Evolutionary conservation across 2,888 invertebrate genomes (phyloP), one percentile per base, ranked within the genome.

Genomic region (Lacanobia oleracea): DNA sequence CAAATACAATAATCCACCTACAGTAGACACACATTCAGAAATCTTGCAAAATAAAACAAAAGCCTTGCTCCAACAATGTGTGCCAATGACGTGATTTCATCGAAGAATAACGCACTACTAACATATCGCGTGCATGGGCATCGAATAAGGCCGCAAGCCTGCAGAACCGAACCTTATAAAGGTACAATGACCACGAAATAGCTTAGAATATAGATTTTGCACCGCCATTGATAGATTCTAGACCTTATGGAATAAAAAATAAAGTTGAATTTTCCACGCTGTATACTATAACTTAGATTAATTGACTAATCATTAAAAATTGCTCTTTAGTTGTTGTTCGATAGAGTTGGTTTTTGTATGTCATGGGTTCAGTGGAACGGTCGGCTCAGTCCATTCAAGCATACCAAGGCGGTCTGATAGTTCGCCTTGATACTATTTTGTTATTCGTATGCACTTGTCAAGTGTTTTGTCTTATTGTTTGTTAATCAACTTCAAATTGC

Each of bases 381-480:
- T 68, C 72, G 77, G 75, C 66, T 69, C 66, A 59, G 66, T 77
- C 82, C 84, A 84, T 87, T 85, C 84, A 85, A 82, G 82, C 85
- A 84, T 87, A 83, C 82, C 83, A 77, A 85, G 75, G 77, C 61
- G 75, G 77, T 75, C 77, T 69, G 76, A 79, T 76, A 79, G 79
- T 77, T 86, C 59, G 78, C 86, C 88, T 88, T 83, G 85, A 86
- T 86, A 86, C 78, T 75, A 73, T 82, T 80, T 81, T 75, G 80
- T 80, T 86, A 80, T 81, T 80, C 71, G 70, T 73, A 78, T 82
- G 82, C 86, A 86, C 80, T 84, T 84, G 82, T 75, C 73, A 62
- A 72, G 64, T 67, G 72, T 67, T 81, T 75, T 81, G 77, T 72
- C 48, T 69, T 68, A 84, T 82, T 85, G 82, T 85, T 85, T 80